Evolutionary conservation across 2,888 invertebrate genomes (phyloP).

Genomic region (Tigriopus californicus): DNA sequence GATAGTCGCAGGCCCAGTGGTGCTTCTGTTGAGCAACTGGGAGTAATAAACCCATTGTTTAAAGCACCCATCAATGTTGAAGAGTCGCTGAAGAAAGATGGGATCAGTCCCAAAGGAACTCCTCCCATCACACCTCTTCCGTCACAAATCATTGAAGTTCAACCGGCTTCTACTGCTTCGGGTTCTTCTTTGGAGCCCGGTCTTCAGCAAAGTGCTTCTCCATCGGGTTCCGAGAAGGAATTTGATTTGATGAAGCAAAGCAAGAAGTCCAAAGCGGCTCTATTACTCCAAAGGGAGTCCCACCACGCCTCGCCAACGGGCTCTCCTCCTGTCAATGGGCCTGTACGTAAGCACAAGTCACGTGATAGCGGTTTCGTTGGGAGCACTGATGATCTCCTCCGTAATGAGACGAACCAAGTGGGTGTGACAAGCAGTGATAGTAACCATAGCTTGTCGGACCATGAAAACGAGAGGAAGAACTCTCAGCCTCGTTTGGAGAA

Average conservation of each 20-base stretch:
- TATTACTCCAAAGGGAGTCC: neutral
- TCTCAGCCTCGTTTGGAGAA: neutral
- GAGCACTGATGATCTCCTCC: slow-evolving; percentile 60
- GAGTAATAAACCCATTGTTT: neutral
- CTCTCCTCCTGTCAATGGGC: neutral
- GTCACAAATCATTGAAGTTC: neutral
- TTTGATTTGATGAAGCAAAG: neutral
- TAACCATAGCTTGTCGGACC: neutral
- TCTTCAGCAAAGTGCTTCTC: neutral
- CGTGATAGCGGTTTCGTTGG: slow-evolving; percentile 75
- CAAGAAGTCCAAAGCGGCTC: neutral
- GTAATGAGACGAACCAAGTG: slow-evolving; percentile 11
- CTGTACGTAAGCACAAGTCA: slow-evolving; percentile 50
- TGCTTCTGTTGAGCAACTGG: neutral
- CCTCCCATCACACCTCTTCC: neutral
- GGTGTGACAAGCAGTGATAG: slow-evolving; percentile 3
- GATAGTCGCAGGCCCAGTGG: neutral
- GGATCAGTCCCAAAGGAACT: neutral
- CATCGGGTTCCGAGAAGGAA: neutral
- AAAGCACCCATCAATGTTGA: too few relatives aligned
- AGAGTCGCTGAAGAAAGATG: too few relatives aligned
- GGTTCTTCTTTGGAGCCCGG: neutral
- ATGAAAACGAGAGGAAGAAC: neutral
- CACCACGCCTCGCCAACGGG: too few relatives aligned
- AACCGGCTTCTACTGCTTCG: neutral